Percentiles rank a stretch among this genome's conserved stretches.
Conservation (phyloP, 2,797 vertebrate genomes). For the Natrix natrix region DNA sequence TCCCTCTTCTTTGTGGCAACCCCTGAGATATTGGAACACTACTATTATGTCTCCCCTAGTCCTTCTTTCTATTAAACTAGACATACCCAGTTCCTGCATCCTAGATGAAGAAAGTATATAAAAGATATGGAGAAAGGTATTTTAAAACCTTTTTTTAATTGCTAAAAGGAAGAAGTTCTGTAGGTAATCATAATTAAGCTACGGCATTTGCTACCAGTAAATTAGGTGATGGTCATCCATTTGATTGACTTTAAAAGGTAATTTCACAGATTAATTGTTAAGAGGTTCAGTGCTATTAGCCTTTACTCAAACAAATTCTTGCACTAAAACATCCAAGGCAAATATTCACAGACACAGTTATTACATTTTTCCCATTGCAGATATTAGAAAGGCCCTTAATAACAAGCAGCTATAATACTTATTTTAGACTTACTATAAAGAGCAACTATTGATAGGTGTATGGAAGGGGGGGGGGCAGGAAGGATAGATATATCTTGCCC, state of each 20-base stretch:
- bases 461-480: background rate
- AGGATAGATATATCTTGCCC: background rate
- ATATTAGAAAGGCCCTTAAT: background rate
- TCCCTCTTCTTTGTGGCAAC: too few relatives aligned
- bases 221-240: background rate
- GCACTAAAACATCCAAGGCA: background rate
- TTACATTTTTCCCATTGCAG: background rate
- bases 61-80: too few relatives aligned
- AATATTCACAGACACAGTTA: background rate
- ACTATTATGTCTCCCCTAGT: too few relatives aligned
- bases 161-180: background rate
- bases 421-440: background rate
- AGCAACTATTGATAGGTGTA: background rate
- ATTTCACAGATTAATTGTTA: background rate
- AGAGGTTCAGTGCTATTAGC: background rate
- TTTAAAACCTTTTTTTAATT: background rate
- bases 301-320: background rate
- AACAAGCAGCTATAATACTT: background rate
- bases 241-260: background rate
- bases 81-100: too few relatives aligned
- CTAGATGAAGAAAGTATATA: background rate
- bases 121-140: background rate
- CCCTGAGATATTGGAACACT: too few relatives aligned
- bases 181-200: background rate
- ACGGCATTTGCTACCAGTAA: background rate